Conservation (phyloP, 92 coral and sea anemone species). For the Porites lobata region DNA sequence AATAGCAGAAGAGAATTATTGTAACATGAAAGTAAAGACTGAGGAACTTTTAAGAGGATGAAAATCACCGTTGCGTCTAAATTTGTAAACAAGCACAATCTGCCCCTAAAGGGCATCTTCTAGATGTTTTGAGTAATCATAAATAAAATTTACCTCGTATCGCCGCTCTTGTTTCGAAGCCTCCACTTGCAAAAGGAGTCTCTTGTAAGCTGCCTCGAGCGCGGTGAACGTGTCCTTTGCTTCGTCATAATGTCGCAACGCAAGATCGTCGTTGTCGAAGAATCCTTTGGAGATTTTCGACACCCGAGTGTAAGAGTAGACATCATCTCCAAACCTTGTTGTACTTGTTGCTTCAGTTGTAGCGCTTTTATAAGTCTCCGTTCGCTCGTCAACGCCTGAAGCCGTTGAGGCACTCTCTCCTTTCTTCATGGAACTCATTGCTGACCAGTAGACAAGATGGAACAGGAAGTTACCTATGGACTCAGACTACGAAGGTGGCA, state of each 20-base stretch:
- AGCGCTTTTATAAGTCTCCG: constrained; percentile 66
- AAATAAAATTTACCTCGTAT: constrained; percentile 73
- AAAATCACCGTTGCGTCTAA: background rate
- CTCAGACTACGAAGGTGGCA: constrained; percentile 35
- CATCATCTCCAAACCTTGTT: constrained; percentile 60
- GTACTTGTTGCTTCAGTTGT: constrained; percentile 70
- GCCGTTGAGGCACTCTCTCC: constrained; percentile 23
- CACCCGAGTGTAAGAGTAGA: constrained; percentile 85
- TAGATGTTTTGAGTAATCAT: background rate
- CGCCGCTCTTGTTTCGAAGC: constrained; percentile 78
- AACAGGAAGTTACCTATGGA: constrained; percentile 15
- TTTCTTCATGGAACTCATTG: constrained; percentile 28
- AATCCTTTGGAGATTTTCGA: constrained; percentile 72
- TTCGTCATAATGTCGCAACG: constrained; percentile 86
- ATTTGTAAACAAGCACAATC: background rate
- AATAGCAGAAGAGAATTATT: background rate
- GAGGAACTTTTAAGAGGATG: background rate
- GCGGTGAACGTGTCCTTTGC: constrained; percentile 96
- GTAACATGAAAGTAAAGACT: background rate
- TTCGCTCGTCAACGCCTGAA: constrained; percentile 15
- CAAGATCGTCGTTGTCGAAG: constrained; percentile 83
- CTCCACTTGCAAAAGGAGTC: constrained; percentile 86
- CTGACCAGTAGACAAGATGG: background rate
- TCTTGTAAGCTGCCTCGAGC: constrained; percentile 93
- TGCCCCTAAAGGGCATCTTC: background rate